Evolutionary conservation across 2,113 vertebrate species (phyloP).

Genomic region (Antennarius striatus): DNA sequence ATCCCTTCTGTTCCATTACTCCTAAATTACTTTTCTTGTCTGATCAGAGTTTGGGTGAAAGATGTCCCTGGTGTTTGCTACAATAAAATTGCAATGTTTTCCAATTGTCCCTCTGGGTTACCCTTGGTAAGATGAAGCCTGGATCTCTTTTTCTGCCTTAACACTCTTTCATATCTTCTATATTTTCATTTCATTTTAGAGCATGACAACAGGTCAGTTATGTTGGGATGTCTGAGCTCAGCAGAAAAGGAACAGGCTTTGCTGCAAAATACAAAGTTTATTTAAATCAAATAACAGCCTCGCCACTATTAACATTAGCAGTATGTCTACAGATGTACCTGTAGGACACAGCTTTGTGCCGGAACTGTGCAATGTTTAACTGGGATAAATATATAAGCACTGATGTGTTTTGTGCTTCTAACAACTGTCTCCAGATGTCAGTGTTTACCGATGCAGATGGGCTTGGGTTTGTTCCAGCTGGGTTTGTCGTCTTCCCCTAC

Average conservation of each 20-base stretch:
- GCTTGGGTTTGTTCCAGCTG: slow-evolving; percentile 90
- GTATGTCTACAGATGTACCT: slow-evolving; percentile 23
- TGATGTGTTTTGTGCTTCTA: slow-evolving; percentile 42
- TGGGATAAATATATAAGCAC: slow-evolving; percentile 38
- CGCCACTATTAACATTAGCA: slow-evolving; percentile 19
- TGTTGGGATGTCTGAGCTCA: slow-evolving; percentile 37
- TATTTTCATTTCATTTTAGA: slow-evolving; percentile 1
- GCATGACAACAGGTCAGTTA: slow-evolving; percentile 1
- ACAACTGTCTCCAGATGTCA: slow-evolving; percentile 55
- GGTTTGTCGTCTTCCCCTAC: slow-evolving; percentile 94
- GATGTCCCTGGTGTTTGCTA: slow-evolving; percentile 73
- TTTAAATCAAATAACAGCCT: slow-evolving; percentile 35
- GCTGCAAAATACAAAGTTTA: slow-evolving; percentile 30
- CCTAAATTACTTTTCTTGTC: slow-evolving; percentile 80
- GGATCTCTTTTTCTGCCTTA: slow-evolving; percentile 26
- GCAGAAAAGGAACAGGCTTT: slow-evolving; percentile 9
- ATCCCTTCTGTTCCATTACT: slow-evolving; percentile 65
- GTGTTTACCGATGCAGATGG: slow-evolving; percentile 90
- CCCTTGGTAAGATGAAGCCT: slow-evolving; percentile 37
- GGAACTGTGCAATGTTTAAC: slow-evolving; percentile 39
- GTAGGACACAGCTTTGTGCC: slow-evolving; percentile 24
- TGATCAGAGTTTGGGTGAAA: slow-evolving; percentile 70
- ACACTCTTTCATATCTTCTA: slow-evolving; percentile 18
- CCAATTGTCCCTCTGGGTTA: slow-evolving; percentile 74
- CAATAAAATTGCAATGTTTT: slow-evolving; percentile 79